Base-by-base conservation (phyloP, 2,888 invertebrate genomes). In the Caenorhabditis afra region DNA sequence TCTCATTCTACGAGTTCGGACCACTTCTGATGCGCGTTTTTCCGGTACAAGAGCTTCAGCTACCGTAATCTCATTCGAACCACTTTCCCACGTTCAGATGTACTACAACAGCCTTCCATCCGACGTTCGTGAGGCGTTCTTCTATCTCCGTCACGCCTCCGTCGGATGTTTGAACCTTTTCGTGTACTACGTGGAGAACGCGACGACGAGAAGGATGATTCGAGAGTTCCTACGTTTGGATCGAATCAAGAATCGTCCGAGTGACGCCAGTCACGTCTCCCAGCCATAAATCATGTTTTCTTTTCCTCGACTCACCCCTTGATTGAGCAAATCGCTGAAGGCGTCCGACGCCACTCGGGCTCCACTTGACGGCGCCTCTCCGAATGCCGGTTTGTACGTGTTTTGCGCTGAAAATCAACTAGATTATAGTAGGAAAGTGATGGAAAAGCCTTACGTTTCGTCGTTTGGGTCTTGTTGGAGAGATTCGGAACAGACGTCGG, bases 361-460 rank as follows among this genome's bases (percentile, higher is more conserved):
- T 20, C 64, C 57, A 22, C 41, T 41, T 2, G 50, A 23, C 1
- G 61, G 44, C 8, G 58, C 47, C 0, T 74, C 78, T 7, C 71
- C 79, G 23, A 79, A 79, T 4, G 79, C 79, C 47, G 79, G 79
- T 49, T 79, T 79, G 50, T 66, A 79, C 8, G 61, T 23, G 12
- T 66, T 55, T 67, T 79, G 73, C 18, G 66, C 73, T 79, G 67
- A 55, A 73, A 79, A 59, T n/a, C 22, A n/a, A n/a, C 11, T 22
- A 12, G 39, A 22, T 18, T 18, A 8, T 5, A 45, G 20, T 14
- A 8, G 14, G 53, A 45, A 22, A 44, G 16, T 12, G 12, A 1
- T 35, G 3, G 18, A 12, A 35, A 53, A 44, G 49, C 8, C 65
- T 18, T 52, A 74, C 64, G 37, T 20, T 37, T 65, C 29, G 71